phyloP scores from a whole-genome alignment of 2,888 invertebrate species.

The Morpho achilles region DNA sequence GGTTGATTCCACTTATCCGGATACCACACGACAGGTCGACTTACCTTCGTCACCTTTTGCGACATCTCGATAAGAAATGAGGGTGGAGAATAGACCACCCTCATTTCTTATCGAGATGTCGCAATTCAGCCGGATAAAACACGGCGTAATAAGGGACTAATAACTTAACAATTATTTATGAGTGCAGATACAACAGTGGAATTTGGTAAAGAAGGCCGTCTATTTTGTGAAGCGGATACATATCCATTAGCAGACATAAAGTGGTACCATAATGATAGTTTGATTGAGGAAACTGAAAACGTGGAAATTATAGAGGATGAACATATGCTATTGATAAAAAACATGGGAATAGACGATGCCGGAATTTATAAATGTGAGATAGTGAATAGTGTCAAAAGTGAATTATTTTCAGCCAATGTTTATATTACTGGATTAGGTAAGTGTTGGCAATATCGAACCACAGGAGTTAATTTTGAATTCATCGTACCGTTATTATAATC shows the following conservation, averaged over 20 bases:
- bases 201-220: constrained; percentile 46
- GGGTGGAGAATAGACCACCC: too few species aligned
- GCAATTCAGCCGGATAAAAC: too few species aligned
- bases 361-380: constrained; percentile 54
- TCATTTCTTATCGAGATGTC: too few species aligned
- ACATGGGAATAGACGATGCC: constrained; percentile 47
- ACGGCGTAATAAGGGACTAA: too few species aligned
- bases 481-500: too few species aligned
- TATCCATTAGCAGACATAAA: constrained; percentile 52
- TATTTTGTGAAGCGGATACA: constrained; percentile 52
- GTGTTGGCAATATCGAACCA: constrained; percentile 3
- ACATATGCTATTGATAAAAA: constrained; percentile 43
- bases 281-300: constrained; percentile 33
- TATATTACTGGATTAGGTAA: constrained; percentile 58
- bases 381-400: constrained; percentile 38
- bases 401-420: constrained; percentile 37
- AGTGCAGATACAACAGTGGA: constrained; percentile 51
- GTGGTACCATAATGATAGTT: constrained; percentile 54
- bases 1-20: too few species aligned
- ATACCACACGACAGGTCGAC: too few species aligned
- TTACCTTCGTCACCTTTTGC: too few species aligned
- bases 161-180: neutral
- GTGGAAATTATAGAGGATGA: constrained; percentile 37
- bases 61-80: too few species aligned
- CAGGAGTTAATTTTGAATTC: too few species aligned